Percentiles rank a stretch among this genome's conserved stretches.
These are phyloP conservation scores for Pampus argenteus DNA, from an alignment of 2,797 vertebrate species.

Conservation along the genomic window DNA sequence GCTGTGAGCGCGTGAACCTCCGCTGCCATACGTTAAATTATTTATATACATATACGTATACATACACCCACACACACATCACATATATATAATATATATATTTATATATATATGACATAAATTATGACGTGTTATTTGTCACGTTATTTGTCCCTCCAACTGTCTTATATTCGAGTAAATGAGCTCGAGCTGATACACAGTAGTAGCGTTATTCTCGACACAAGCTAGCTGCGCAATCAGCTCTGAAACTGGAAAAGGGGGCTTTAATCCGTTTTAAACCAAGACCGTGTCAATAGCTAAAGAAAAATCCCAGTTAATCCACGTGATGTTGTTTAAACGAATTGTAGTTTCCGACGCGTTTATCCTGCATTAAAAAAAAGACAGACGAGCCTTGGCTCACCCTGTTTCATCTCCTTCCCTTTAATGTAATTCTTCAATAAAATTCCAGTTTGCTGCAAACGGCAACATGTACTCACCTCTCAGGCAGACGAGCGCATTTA, in stretches of 20 bases:
- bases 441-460: slow-evolving; percentile 14
- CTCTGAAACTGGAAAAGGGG: neutral
- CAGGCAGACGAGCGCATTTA: neutral
- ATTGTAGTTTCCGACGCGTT: neutral
- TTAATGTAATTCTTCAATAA: slow-evolving; percentile 43
- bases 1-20: slow-evolving; percentile 32
- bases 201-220: slow-evolving; percentile 3
- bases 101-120: neutral
- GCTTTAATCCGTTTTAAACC: neutral
- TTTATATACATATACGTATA: too few relatives aligned
- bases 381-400: slow-evolving; percentile 18
- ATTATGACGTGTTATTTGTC: neutral
- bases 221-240: slow-evolving; percentile 49
- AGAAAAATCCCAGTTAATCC: neutral
- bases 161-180: slow-evolving; percentile 4
- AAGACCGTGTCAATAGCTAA: neutral
- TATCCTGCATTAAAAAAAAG: slow-evolving; percentile 2
- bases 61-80: too few relatives aligned
- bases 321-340: neutral
- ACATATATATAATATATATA: neutral
- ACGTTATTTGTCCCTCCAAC: slow-evolving; percentile 12
- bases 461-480: slow-evolving; percentile 55
- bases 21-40: slow-evolving; percentile 1
- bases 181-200: slow-evolving; percentile 27
- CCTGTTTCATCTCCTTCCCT: slow-evolving; percentile 49